Conservation (phyloP, 2,797 vertebrate species). For the Gallinago solitaria region DNA sequence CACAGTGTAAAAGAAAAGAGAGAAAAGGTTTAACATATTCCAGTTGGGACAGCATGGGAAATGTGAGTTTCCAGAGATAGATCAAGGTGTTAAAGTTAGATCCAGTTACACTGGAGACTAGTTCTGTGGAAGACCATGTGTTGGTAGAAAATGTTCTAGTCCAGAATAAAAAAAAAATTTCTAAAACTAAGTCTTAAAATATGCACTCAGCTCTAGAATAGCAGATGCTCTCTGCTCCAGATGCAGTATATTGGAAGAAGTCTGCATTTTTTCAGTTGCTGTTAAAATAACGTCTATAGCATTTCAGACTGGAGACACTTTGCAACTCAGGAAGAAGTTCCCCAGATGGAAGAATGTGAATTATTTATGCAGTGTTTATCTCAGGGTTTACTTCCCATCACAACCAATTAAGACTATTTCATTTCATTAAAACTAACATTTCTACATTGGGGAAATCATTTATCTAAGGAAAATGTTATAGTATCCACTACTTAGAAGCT, state of each 20-base stretch:
- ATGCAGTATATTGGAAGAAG: slow-evolving; percentile 15
- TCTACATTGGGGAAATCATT: slow-evolving; percentile 77
- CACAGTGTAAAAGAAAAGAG: not conserved
- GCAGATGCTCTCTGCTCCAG: slow-evolving; percentile 13
- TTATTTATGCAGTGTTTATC: slow-evolving; percentile 80
- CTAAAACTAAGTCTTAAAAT: slow-evolving; percentile 12
- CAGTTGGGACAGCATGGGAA: not conserved
- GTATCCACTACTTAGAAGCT: slow-evolving; percentile 61
- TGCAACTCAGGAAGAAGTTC: slow-evolving; percentile 72
- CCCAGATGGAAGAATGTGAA: slow-evolving; percentile 78
- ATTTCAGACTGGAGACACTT: slow-evolving; percentile 58
- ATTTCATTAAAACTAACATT: slow-evolving; percentile 78
- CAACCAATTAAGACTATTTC: slow-evolving; percentile 81
- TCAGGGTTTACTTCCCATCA: slow-evolving; percentile 80
- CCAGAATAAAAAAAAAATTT: not conserved
- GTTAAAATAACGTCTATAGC: slow-evolving; percentile 34
- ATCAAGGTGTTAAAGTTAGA: not conserved
- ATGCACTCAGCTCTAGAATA: not conserved
- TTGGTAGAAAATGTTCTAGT: slow-evolving; percentile 1
- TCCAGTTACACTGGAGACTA: not conserved
- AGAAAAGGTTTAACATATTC: not conserved
- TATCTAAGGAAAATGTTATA: slow-evolving; percentile 71
- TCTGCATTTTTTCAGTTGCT: slow-evolving; percentile 25
- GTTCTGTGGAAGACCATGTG: not conserved
- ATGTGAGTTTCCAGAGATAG: not conserved